Conservation (phyloP, 2,113 vertebrate species). For the Pholis gunnellus region DNA sequence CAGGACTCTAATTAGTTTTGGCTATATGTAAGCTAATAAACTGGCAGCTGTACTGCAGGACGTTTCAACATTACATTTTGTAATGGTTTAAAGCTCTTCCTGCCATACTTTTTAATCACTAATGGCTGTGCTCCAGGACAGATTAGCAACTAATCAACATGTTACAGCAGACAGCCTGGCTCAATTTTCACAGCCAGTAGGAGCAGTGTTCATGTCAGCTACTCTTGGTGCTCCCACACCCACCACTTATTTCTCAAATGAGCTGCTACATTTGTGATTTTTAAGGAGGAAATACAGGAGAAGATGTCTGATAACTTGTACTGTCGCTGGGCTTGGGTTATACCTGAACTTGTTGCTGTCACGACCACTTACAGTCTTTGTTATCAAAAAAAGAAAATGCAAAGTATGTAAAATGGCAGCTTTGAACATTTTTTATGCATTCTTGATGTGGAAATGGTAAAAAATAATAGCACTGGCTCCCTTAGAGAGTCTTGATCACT, state of each 20-base stretch:
- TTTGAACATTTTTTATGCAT: too few species aligned
- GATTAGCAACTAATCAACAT: constrained; percentile 57
- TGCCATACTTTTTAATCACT: constrained; percentile 32
- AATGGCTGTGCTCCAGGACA: constrained; percentile 27
- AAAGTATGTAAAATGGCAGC: background rate
- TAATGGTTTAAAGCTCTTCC: constrained; percentile 18
- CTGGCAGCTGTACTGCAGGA: background rate
- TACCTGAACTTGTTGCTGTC: background rate
- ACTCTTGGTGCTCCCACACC: constrained; percentile 8
- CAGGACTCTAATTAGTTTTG: background rate
- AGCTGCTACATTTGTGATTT: constrained; percentile 3
- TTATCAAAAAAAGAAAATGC: background rate
- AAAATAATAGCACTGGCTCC: background rate
- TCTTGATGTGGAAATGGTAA: background rate
- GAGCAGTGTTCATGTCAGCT: constrained; percentile 9
- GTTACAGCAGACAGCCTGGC: constrained; percentile 37
- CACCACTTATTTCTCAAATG: background rate
- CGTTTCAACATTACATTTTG: constrained; percentile 17
- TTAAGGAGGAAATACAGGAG: background rate
- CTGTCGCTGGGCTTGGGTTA: background rate
- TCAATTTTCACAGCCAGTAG: constrained; percentile 33
- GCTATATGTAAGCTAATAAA: background rate
- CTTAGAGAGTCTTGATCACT: background rate
- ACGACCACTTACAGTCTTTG: background rate
- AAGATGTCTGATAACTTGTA: background rate